Conservation (phyloP, 2,888 invertebrate species). For the Eupelmus urozonus region DNA sequence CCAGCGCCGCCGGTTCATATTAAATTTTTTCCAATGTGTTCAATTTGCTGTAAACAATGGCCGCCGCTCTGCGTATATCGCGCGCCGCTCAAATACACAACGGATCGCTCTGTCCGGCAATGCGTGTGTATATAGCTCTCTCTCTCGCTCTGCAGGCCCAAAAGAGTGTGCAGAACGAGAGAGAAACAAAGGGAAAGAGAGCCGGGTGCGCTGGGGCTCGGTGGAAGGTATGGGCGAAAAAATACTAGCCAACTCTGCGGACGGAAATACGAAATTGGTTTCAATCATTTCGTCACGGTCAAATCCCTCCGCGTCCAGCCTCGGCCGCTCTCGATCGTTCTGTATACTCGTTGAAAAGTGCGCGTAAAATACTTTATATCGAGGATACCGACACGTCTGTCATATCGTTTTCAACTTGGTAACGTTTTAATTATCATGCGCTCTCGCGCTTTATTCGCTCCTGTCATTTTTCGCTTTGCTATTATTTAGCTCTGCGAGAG, state of each 20-base stretch:
- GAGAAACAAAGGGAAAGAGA: slow-evolving; percentile 33
- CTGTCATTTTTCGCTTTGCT: background rate
- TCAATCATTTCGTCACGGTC: slow-evolving; percentile 35
- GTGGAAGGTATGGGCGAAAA: slow-evolving; percentile 25
- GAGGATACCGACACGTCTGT: background rate
- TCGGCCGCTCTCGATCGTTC: background rate
- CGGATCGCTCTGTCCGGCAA: slow-evolving; percentile 2
- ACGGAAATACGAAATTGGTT: slow-evolving; percentile 62
- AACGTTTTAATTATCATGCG: slow-evolving; percentile 20
- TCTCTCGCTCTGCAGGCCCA: no score
- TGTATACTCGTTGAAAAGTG: background rate
- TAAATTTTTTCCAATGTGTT: slow-evolving; percentile 59
- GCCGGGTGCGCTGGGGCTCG: background rate
- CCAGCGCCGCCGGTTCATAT: slow-evolving; percentile 61
- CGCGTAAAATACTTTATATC: slow-evolving; percentile 35
- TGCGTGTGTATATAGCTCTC: no score
- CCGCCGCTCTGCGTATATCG: background rate
- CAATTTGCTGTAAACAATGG: slow-evolving; percentile 69
- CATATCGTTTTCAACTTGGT: slow-evolving; percentile 8
- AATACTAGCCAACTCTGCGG: slow-evolving; percentile 19
- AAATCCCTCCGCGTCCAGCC: slow-evolving; percentile 2
- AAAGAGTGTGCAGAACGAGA: slow-evolving; percentile 17
- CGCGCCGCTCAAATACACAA: slow-evolving; percentile 11
- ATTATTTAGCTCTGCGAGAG: no score
- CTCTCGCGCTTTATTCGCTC: background rate